Conservation (phyloP, 2,113 vertebrate genomes). For the Dicrurus megarhynchus region DNA sequence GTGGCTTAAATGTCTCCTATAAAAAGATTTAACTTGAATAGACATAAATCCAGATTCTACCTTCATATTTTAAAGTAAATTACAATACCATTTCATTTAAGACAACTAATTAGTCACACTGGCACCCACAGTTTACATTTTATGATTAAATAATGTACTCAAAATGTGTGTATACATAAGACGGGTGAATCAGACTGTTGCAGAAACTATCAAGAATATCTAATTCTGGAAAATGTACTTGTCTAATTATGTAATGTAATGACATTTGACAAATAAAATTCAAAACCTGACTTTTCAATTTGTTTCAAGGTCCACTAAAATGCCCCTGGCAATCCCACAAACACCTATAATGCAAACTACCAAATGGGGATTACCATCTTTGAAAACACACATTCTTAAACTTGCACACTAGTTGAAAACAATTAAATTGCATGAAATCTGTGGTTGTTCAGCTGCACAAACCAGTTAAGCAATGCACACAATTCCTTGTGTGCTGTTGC, state of each 20-base stretch:
- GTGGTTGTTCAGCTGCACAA: neutral
- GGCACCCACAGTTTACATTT: neutral
- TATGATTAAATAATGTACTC: neutral
- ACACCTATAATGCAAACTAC: neutral
- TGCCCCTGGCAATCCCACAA: neutral
- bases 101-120: neutral
- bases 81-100: accelerated
- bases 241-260: neutral
- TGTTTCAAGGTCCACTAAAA: neutral
- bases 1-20: accelerated
- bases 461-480: neutral
- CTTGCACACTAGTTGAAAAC: neutral
- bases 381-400: neutral
- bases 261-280: neutral
- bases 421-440: neutral
- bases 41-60: neutral
- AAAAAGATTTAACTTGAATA: neutral
- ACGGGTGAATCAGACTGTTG: neutral
- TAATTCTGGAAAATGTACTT: neutral
- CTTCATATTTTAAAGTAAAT: neutral
- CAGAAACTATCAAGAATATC: neutral
- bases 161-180: neutral
- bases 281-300: neutral
- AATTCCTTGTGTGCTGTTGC: neutral
- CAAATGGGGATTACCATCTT: neutral